phyloP scores from a whole-genome alignment of 2,888 invertebrate genomes.

The Sipha maydis region DNA sequence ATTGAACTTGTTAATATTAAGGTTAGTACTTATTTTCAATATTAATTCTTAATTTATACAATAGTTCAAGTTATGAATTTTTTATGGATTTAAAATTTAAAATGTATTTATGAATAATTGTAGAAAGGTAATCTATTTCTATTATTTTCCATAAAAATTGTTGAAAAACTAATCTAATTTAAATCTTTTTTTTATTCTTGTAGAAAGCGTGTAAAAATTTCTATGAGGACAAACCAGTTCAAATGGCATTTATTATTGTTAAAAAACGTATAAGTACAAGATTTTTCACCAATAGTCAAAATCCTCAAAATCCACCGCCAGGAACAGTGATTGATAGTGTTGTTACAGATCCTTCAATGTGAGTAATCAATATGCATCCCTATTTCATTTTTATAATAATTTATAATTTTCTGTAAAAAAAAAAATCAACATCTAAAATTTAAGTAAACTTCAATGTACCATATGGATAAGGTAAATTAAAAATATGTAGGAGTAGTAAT shows the following conservation, averaged over 20 bases:
- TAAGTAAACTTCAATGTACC: too few species aligned
- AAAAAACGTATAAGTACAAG: slow-evolving; percentile 88
- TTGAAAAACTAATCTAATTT: not conserved
- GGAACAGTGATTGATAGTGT: slow-evolving; percentile 90
- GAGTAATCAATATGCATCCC: not conserved
- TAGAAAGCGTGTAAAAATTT: not conserved
- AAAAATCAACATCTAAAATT: too few species aligned
- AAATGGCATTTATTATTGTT: slow-evolving; percentile 84
- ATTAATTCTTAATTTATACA: not conserved
- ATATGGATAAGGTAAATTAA: too few species aligned
- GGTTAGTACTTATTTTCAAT: slow-evolving; percentile 64
- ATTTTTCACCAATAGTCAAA: slow-evolving; percentile 70
- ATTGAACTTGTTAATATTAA: slow-evolving; percentile 76
- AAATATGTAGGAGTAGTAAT: too few species aligned
- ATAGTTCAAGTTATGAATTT: too few species aligned
- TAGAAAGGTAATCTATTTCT: too few species aligned
- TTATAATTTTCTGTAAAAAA: too few species aligned
- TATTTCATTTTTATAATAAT: too few species aligned
- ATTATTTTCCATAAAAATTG: too few species aligned
- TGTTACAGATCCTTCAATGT: slow-evolving; percentile 78
- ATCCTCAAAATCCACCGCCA: slow-evolving; percentile 77
- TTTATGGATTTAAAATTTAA: too few species aligned
- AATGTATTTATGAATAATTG: not conserved
- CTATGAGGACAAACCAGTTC: not conserved
- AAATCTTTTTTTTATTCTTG: not conserved